A percentile compares a stretch with the other conserved stretches of the same genome.
These are phyloP conservation scores for Psettodes erumei DNA, from an alignment of 2,113 vertebrate genomes.

Conservation along the genomic window DNA sequence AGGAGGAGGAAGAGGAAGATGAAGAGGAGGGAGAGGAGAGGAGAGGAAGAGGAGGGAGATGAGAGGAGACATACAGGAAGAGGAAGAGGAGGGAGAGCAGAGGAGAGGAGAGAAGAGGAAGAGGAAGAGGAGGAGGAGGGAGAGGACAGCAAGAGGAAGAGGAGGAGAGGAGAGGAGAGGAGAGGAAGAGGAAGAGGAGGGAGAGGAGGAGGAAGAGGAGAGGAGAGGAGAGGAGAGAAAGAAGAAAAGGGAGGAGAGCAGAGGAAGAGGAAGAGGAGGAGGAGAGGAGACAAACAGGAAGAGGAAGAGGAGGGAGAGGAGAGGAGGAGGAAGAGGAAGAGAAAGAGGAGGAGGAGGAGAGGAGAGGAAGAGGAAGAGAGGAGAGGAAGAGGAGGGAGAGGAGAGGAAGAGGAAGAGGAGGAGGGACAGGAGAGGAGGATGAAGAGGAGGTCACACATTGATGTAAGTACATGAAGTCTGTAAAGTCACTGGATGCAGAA, in stretches of 20 bases:
- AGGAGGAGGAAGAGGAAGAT: conserved; percentile 12
- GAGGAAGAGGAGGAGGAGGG: no score
- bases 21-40: not conserved
- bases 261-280: not conserved
- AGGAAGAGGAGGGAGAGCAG: no score
- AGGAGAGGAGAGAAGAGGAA: no score
- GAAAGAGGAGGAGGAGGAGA: no score
- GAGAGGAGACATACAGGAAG: no score
- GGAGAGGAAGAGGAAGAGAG: not conserved
- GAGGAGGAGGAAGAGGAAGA: no score
- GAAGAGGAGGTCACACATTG: not conserved
- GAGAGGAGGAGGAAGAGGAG: not conserved
- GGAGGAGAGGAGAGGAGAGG: conserved; percentile 15
- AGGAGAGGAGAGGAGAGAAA: not conserved
- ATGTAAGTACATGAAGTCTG: not conserved
- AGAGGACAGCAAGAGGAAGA: no score
- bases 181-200: not conserved
- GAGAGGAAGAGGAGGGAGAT: not conserved
- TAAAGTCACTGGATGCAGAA: conserved; percentile 34
- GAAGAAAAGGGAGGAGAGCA: not conserved
- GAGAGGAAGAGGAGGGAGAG: conserved; percentile 19
- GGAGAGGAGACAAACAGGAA: no score
- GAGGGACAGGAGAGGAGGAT: not conserved
- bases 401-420: not conserved
- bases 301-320: no score